Base-by-base conservation (phyloP, 2,888 invertebrate genomes). In the Philopedon plagiatum region DNA sequence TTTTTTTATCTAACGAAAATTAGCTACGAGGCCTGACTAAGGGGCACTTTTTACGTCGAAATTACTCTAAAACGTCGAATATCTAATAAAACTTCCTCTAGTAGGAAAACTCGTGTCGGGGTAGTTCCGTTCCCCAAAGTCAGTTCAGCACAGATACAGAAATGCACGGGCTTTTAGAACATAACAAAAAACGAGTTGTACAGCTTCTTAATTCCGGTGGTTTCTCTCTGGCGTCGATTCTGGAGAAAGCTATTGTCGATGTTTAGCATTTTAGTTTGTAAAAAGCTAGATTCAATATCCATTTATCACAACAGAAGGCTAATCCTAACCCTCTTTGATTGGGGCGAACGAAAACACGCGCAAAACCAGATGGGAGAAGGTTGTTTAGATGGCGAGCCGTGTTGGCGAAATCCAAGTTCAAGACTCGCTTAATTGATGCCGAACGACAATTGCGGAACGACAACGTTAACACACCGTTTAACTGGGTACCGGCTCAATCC, bases 181-280 rank as follows among this genome's bases (percentile, higher is more conserved):
- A 94, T 90, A 78, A 94, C 94, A 86, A 94, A 94, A 87, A 94
- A 94, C 74, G 94, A 94, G 87, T 94, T 94, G 88, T 94, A 94
- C 84, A 94, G 87, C 86, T 94, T 94, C 87, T 94, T 94, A 83
- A 94, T 93, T 74, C 94, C 94, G 57, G 94, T 94, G 23, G 93
- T 93, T 86, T 94, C 94, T 83, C 93, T 88, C 86, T 94, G 94
- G 82, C 94, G 91, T 84, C 93, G 94, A 84, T 92, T 93, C 85
- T 93, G 92, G 73, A 94, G 89, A 81, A 94, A 89, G 83, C 91
- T 91, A 86, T 92, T 92, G 85, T 92, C 91, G 81, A 91, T 87
- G 86, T 90, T 90, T 86, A 91, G 86, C 92, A 92, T 92, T 85
- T 91, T 85, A 83, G 81, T 76, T 80, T 82, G 82, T 76, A 84